Evolutionary conservation across 2,113 vertebrate genomes (phyloP), one percentile per base, ranked within the genome.

Genomic region (Mirza zaza): DNA sequence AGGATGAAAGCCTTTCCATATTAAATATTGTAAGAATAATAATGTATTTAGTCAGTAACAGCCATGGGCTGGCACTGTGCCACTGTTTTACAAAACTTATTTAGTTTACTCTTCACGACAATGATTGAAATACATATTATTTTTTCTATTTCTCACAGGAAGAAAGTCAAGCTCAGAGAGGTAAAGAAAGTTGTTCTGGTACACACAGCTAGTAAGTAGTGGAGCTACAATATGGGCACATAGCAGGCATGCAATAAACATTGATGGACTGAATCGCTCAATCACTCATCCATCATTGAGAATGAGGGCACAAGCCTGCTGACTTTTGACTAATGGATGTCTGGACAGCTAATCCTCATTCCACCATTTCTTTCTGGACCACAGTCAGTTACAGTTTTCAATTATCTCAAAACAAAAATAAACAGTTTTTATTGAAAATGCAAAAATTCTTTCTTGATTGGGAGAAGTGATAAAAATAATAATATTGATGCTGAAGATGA

Each of bases 21-120:
- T 83, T 68, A 85, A 88, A 71, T 61, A 95, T 42, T 79, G 3
- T 36, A 67, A 96, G 39, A 96, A 85, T 55, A 87, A 87, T 23
- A 57, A 61, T 59, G 77, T 87, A 61, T 77, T 76, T 45, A 79
- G 63, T 92, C 61, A 42, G 18, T 75, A 25, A 5, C 76, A 45
- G 57, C 9, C 21, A 36, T 32, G 57, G 42, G 8, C 2, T 27
- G 15, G 8, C 9, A 14, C 23, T 32, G 21, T 63, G 32, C 25
- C 20, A 23, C 11, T 71, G 7, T 8, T 71, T 85, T 55, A 65
- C 18, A 76, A 80, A 59, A 27, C n/a, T 87, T 68, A 80, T 18
- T 55, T 68, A 57, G 50, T 77, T 70, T 27, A 59, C 4, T 81
- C 36, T 68, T 79, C 15, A 87, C 18, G 34, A 12, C 61, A 83